Conservation (phyloP, 2,797 vertebrate genomes). For the Pseudochirops cupreus region DNA sequence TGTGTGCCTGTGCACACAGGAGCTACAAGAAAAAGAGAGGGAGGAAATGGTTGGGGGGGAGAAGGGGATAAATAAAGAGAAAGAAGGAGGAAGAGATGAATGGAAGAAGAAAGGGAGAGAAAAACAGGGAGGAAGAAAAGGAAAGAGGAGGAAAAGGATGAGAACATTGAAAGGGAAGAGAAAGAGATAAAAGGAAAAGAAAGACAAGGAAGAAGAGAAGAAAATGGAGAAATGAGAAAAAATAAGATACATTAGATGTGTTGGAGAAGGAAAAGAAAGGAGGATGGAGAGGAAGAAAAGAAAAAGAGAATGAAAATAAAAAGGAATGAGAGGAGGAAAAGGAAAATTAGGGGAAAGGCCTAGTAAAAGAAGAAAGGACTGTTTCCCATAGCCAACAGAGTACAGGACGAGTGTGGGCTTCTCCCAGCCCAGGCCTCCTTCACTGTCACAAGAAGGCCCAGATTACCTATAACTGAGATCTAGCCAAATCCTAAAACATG, state of each 20-base stretch:
- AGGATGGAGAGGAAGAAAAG: not conserved
- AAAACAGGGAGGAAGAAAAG: slow-evolving; percentile 29
- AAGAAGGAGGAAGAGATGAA: not conserved
- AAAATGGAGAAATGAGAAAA: not conserved
- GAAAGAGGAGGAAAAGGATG: not conserved
- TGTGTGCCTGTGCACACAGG: not conserved
- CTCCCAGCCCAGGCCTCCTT: not conserved
- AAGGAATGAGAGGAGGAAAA: not conserved
- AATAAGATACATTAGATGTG: not conserved
- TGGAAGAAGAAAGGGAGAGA: slow-evolving; percentile 29
- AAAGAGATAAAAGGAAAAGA: not conserved
- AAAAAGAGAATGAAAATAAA: not conserved
- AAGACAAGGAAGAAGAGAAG: not conserved
- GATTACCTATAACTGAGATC: not conserved
- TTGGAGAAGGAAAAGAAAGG: not conserved
- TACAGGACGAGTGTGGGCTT: not conserved
- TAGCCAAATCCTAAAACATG: slow-evolving; percentile 41
- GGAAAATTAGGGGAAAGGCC: not conserved
- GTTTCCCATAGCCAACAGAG: not conserved
- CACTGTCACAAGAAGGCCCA: not conserved
- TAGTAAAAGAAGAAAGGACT: not conserved
- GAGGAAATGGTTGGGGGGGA: not conserved
- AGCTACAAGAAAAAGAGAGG: not conserved
- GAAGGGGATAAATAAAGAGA: not conserved
- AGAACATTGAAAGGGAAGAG: not conserved